Evolutionary conservation across 1,140 invertebrate genomes (phyloP).

Genomic region (Pogonognathellus flavescens): DNA sequence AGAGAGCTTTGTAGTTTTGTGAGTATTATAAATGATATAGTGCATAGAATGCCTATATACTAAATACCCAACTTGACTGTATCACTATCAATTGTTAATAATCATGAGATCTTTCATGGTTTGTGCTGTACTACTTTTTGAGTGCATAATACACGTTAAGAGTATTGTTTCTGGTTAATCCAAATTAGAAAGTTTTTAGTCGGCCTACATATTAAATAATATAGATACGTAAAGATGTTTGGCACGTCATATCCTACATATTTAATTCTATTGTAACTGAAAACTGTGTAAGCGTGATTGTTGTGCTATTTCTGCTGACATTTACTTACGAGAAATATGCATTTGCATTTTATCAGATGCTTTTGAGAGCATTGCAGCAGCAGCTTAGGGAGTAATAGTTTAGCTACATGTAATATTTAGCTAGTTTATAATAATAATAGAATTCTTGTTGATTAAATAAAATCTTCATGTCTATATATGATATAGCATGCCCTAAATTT

Average conservation of each 20-base stretch:
- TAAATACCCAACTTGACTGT: no score
- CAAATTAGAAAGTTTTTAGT: conserved; percentile 7
- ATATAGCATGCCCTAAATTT: no score
- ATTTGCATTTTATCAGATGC: no score
- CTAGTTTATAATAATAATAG: no score
- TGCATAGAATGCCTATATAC: neutral
- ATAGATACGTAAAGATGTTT: conserved; percentile 5
- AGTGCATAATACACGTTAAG: neutral
- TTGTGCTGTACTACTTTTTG: neutral
- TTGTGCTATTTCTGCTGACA: neutral
- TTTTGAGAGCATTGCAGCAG: no score
- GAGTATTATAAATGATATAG: neutral
- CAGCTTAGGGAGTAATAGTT: no score
- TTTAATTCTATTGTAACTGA: neutral
- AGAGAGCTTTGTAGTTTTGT: neutral
- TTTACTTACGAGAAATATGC: neutral
- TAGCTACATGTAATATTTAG: no score
- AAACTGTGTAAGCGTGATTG: neutral
- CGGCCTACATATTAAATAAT: conserved; percentile 6
- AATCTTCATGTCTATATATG: no score
- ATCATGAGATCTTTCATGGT: no score
- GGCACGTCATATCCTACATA: neutral
- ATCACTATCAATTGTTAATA: no score
- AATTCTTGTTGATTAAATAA: no score
- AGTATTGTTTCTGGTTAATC: conserved; percentile 5